Evolutionary conservation across 2,113 vertebrate genomes (phyloP).

Genomic region (Mesocricetus auratus): DNA sequence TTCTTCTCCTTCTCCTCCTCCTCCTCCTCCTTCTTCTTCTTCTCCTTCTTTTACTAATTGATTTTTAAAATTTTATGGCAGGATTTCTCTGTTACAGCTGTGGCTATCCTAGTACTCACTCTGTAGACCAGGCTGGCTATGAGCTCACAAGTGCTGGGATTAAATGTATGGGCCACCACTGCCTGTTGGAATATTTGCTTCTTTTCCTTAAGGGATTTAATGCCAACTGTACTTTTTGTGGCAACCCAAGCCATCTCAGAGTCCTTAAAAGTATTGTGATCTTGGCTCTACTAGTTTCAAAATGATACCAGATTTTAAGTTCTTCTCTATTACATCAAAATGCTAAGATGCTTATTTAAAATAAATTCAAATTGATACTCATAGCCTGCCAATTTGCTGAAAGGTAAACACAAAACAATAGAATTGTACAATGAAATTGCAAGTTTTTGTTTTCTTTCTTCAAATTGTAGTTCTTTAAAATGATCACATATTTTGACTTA

Average conservation of each 20-base stretch:
- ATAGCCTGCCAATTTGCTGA: background rate
- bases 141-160: too few species aligned
- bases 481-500: background rate
- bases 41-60: too few species aligned
- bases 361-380: conserved; percentile 10
- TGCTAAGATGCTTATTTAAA: background rate
- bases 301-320: background rate
- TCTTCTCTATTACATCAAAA: background rate
- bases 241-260: background rate
- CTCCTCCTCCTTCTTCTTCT: too few species aligned
- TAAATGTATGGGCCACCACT: too few species aligned
- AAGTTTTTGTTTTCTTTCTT: conserved; percentile 4
- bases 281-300: background rate
- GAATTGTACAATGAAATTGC: background rate
- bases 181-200: background rate
- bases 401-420: background rate
- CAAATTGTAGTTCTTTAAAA: conserved; percentile 6
- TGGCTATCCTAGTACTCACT: too few species aligned
- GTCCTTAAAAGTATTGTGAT: background rate
- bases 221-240: background rate
- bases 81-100: too few species aligned
- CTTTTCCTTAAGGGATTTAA: conserved; percentile 11
- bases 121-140: too few species aligned
- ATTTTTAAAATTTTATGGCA: too few species aligned
- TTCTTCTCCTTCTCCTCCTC: too few species aligned